Base-by-base conservation (phyloP, 2,113 vertebrate species). In the Saccopteryx bilineata region DNA sequence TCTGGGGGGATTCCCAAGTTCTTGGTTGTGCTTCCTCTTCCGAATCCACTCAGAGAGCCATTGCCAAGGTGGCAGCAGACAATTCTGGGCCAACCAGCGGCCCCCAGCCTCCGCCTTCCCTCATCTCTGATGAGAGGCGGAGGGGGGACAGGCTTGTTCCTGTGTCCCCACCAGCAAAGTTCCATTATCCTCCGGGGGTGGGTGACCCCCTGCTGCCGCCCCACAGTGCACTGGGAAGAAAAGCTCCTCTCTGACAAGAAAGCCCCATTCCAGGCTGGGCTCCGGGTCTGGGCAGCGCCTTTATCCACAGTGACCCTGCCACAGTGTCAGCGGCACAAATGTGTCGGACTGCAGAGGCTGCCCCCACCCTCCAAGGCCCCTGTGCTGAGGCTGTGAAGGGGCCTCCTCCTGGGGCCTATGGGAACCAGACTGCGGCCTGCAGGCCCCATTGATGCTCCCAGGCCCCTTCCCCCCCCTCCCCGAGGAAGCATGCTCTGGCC, bases 281-380 rank as follows among this genome's bases (percentile, higher is more conserved):
- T 90, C 9, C 1, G 66, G 96, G 96, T 87, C 84, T 18, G 79
- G 87, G 87, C 84, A 94, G 95, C 0, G 82, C 75, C 95, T 97
- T 97, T 97, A 97, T 97, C 74, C 79, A 12, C 21, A 13, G 88
- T 96, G 96, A 97, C 97, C 96, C 97, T 69, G 95, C 95, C 50
- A 31, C 85, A 63, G 96, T 61, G 93, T 96, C 96, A 92, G 94
- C 80, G 0, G 72, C 82, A 74, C 82, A 87, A 19, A 88, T 24
- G 9, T 3, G 39, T n/a, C 7, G 71, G 52, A 71, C 91, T 65
- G 89, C 85, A 21, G 84, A 12, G 85, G 81, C 89, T 9, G 75
- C 97, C 86, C 83, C 90, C 75, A 56, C 87, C 87, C 95, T 54
- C 88, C 39, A 39, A 86, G 75, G 71, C 83, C 86, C 80, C 71